Base-by-base conservation (phyloP, 2,888 invertebrate genomes). In the Allacma fusca region DNA sequence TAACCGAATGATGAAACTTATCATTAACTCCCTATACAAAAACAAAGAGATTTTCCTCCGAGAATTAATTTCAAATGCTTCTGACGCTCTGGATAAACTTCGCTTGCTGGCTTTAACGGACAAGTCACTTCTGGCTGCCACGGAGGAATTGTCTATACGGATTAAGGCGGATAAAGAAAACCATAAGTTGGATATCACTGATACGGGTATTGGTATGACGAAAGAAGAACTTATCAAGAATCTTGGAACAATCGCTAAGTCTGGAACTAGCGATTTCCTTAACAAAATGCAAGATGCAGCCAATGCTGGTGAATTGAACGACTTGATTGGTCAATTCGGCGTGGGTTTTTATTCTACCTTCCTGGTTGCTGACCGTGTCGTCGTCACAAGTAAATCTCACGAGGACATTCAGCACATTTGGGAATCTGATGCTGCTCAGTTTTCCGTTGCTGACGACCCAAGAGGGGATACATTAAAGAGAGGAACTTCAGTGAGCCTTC, bases 1-100 rank as follows among this genome's bases (percentile, higher is more conserved):
- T 62, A 97, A 97, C 88, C 93, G 98, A 78, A 98, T 99, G 97
- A 99, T 99, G 99, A 99, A 99, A 88, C 91, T 99, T 79, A 99
- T 99, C 88, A 99, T 99, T 87, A 99, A 99, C 89, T 99, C 99
- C 12, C 89, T 99, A 12, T 99, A 99, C 88, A 91, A 97, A 85
- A 99, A 99, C 88, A 99, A 99, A 88, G 99, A 99, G 91, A 98
- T 98, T 85, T 98, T 97, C 91, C 89, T 98, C 80, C 91, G 99
- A 85, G 99, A 99, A 89, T 89, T 99, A 87, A 99, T 99, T 86
- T 99, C 98, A 0, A 99, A 99, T 89, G 98, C 97, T 0, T 98
- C 98, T 0, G 99, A 99, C 89, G 99, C 99, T 62, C 89, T 99
- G 82, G 99, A 99, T 88, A 99, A 99, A 88, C 97, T 99, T 85